Evolutionary conservation across 2,113 vertebrate species (phyloP), one percentile per base, ranked within the genome.

Genomic region (Gambusia affinis): DNA sequence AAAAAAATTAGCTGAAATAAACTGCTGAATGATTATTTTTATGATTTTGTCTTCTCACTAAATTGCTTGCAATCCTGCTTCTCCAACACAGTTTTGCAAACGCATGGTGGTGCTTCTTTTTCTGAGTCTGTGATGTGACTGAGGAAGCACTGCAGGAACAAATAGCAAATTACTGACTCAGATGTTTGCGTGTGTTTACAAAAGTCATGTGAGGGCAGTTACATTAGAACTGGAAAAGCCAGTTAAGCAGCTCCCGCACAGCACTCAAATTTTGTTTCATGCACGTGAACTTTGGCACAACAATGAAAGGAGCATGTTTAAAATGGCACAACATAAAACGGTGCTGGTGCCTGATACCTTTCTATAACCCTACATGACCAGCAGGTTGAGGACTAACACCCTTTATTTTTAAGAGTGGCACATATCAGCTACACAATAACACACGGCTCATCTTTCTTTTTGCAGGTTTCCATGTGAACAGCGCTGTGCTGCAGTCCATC

Each of bases 391-490:
- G 19, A 31, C 37, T 44, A 17, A 61, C 22, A 57, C 4, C 67
- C 60, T 28, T 6, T 1, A 61, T 70, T 17, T 35, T 17, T 72
- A 22, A 76, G 77, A 70, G 7, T 28, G 15, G 42, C 5, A 17
- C 28, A 2, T 27, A 24, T 0, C n/a, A 28, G 35, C 22, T 10
- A 28, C 76, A 7, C 17, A 12, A 14, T 2, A 57, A 57, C 51
- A 57, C 51, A 65, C 24, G 27, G 0, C 1, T 8, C 77, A 0
- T 76, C 30, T 78, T 67, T 28, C 39, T 51, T 19, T 70, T 4
- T 37, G 2, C 81, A 97, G 96, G 96, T 72, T 97, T 97, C 87
- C 91, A 67, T 0, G 76, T 97, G 22, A 96, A 87, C n/a, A 89
- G 91, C 15, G 79, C 92, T 42, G 83, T 96, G 64, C 93, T 96